Percentiles rank a stretch among this genome's conserved stretches.
These are phyloP conservation scores for Cyprinodon variegatus DNA, from an alignment of 2,113 vertebrate species.

Conservation along the genomic window DNA sequence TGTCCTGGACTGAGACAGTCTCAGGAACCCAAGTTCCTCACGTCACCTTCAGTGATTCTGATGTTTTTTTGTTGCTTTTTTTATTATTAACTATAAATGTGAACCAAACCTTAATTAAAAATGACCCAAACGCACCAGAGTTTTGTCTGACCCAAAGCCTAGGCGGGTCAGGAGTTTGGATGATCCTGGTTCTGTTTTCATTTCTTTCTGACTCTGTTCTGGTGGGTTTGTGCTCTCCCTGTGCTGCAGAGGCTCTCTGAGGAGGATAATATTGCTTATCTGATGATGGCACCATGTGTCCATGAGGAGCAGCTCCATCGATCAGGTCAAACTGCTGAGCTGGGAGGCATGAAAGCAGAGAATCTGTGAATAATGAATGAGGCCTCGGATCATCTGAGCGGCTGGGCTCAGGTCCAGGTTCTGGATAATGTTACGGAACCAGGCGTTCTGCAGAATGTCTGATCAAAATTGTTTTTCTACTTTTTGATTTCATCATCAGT, in stretches of 20 bases:
- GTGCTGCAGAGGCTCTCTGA: background rate
- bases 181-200: background rate
- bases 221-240: background rate
- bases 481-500: background rate
- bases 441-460: background rate
- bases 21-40: too few species aligned
- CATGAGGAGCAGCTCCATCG: background rate
- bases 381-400: conserved; percentile 15
- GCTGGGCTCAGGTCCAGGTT: background rate
- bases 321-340: background rate
- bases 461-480: background rate
- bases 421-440: background rate
- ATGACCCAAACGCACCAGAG: too few species aligned
- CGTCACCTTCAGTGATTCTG: too few species aligned
- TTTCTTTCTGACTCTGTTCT: background rate
- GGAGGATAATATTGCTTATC: background rate
- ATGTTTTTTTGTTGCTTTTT: too few species aligned
- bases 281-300: background rate
- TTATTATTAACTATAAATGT: too few species aligned
- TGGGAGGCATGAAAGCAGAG: conserved; percentile 17
- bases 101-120: too few species aligned
- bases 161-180: background rate
- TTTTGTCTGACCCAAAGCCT: too few species aligned
- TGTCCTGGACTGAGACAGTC: too few species aligned
- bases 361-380: conserved; percentile 66